Evolutionary conservation across 2,888 invertebrate genomes (phyloP).

Genomic region (Choristoneura rosaceana): DNA sequence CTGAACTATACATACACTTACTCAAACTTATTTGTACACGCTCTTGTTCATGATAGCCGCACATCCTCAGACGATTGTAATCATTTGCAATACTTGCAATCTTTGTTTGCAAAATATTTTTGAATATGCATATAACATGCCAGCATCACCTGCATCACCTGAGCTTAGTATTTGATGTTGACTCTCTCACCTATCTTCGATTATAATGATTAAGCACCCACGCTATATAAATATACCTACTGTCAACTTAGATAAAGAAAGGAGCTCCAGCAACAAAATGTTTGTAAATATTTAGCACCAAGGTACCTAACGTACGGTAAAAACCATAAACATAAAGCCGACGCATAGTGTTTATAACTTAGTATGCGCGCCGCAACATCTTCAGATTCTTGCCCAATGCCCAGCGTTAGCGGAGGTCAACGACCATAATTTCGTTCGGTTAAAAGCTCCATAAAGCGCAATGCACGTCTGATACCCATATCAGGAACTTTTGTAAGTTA

Average conservation of each 20-base stretch:
- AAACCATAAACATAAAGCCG: constrained; percentile 44
- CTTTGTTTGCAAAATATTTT: neutral
- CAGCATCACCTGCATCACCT: too few relatives aligned
- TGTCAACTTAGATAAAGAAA: neutral
- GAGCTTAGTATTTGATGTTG: neutral
- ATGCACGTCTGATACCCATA: constrained; percentile 40
- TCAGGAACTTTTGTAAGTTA: constrained; percentile 22
- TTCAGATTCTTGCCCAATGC: constrained; percentile 64
- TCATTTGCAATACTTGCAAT: neutral
- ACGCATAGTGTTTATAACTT: constrained; percentile 53
- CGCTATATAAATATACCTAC: neutral
- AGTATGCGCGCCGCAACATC: constrained; percentile 67
- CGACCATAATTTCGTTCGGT: constrained; percentile 58
- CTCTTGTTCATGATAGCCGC: neutral
- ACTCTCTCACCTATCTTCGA: neutral
- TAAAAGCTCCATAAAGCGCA: constrained; percentile 42
- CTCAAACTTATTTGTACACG: neutral
- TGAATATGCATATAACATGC: neutral
- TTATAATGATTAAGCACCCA: too few relatives aligned
- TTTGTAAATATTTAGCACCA: constrained; percentile 7
- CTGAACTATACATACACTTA: too few relatives aligned
- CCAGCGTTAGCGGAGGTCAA: constrained; percentile 65
- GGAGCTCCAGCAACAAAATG: neutral
- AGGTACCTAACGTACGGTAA: constrained; percentile 26
- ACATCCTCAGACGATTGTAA: neutral